These are phyloP conservation scores for Brachionus angularis DNA, from an alignment of 1,140 invertebrate species.

Conservation along the genomic window DNA sequence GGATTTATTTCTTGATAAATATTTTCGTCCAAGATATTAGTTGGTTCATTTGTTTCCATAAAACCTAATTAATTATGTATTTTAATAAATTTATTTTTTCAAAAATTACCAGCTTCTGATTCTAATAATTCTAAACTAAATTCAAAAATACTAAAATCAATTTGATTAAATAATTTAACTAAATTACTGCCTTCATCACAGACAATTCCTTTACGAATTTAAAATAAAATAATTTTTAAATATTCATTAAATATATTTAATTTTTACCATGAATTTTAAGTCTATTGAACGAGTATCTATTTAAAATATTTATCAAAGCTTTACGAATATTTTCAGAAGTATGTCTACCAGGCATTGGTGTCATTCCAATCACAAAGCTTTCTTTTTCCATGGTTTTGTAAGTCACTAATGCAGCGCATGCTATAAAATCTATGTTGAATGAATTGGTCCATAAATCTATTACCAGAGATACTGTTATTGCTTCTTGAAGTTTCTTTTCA, in stretches of 20 bases:
- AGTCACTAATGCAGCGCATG: neutral
- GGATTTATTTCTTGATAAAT: no score
- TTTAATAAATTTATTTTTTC: no score
- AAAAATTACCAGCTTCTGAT: no score
- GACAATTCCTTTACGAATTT: neutral
- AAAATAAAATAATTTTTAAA: no score
- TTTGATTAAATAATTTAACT: slow-evolving; percentile 1
- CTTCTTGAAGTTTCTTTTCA: neutral
- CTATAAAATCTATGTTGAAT: slow-evolving; percentile 5
- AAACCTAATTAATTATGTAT: no score
- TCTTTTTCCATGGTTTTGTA: neutral
- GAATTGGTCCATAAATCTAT: neutral
- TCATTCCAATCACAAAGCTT: neutral
- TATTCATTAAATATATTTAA: no score
- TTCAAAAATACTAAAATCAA: neutral
- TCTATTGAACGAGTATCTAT: neutral
- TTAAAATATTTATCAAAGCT: neutral
- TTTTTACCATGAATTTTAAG: slow-evolving; percentile 2
- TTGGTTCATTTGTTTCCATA: no score
- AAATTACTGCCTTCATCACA: slow-evolving; percentile 22
- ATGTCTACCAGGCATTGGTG: slow-evolving; percentile 2
- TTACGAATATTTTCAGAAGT: neutral
- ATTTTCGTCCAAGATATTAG: no score
- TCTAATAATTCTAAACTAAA: no score
- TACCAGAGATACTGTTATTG: neutral